Evolutionary conservation across 2,113 vertebrate species (phyloP).

Genomic region (Corvus cornix): DNA sequence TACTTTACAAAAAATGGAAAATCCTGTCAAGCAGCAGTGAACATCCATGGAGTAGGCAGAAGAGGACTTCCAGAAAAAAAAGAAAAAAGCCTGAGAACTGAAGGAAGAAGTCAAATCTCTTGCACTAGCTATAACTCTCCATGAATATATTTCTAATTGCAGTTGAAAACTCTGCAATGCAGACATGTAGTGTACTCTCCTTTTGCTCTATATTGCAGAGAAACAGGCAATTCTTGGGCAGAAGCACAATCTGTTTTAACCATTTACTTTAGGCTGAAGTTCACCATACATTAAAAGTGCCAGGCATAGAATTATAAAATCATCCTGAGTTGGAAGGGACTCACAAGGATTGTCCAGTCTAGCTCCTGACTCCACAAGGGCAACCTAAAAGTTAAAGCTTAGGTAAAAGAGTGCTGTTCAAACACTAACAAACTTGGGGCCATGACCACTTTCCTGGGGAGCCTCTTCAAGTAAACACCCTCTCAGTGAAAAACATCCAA

Average conservation of each 20-base stretch:
- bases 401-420: neutral
- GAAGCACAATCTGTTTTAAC: neutral
- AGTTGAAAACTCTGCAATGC: too few relatives aligned
- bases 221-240: neutral
- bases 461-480: neutral
- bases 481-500: neutral
- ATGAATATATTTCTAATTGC: neutral
- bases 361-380: neutral
- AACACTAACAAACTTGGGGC: neutral
- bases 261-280: neutral
- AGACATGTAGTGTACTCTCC: neutral
- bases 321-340: neutral
- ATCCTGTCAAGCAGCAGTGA: neutral
- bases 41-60: neutral
- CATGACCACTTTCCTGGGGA: neutral
- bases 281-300: neutral
- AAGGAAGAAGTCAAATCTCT: neutral
- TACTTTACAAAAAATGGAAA: neutral
- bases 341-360: rapidly evolving
- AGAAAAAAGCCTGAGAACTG: neutral
- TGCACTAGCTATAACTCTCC: neutral
- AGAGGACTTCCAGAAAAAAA: neutral
- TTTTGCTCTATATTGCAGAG: neutral
- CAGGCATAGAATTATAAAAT: neutral
- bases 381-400: neutral